Evolutionary conservation across 2,888 invertebrate species (phyloP), one percentile per base, ranked within the genome.

Genomic region (Philopedon plagiatum): DNA sequence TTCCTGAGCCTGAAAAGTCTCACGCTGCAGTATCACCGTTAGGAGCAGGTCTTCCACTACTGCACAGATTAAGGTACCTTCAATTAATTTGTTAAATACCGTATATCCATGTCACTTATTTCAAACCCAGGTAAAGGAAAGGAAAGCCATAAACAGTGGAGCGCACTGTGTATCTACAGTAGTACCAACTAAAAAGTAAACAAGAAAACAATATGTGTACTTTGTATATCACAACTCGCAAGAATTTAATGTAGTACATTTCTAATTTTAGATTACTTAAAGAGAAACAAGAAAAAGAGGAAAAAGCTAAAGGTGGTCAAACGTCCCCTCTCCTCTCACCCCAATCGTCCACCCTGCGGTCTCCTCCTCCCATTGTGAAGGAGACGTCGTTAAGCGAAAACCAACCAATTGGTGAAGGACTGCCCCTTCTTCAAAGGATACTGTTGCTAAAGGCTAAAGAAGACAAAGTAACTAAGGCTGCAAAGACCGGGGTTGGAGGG

Each of bases 21-120:
- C 72, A 81, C 79, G 75, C 78, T 0, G 84, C 85, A 1, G 86
- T 86, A 5, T 93, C 93, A 60, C 93, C 94, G 0, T 89, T 95
- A 73, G 95, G 95, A 41, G 95, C 95, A 3, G 96, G 96, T 0
- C 86, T 95, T 63, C 96, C 95, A 0, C 85, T 96, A 23, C 85
- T 96, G 7, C 91, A 94, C 44, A 87, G 95, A 68, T 86, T 96
- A 60, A 91, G 84, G 84, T 84, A 78, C 18, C 5, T 54, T 8
- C 7, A 26, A 69, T n/a, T n/a, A n/a, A n/a, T n/a, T n/a, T n/a
- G n/a, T n/a, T n/a, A n/a, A n/a, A n/a, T n/a, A n/a, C n/a, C n/a
- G n/a, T n/a, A n/a, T n/a, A n/a, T n/a, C n/a, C n/a, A n/a, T n/a
- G n/a, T n/a, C n/a, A n/a, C n/a, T n/a, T n/a, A n/a, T n/a, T n/a